A percentile compares a stretch with the other conserved stretches of the same genome.
phyloP scores from a whole-genome alignment of 1,140 invertebrate genomes.

The Yoshiicerus persimilis region DNA sequence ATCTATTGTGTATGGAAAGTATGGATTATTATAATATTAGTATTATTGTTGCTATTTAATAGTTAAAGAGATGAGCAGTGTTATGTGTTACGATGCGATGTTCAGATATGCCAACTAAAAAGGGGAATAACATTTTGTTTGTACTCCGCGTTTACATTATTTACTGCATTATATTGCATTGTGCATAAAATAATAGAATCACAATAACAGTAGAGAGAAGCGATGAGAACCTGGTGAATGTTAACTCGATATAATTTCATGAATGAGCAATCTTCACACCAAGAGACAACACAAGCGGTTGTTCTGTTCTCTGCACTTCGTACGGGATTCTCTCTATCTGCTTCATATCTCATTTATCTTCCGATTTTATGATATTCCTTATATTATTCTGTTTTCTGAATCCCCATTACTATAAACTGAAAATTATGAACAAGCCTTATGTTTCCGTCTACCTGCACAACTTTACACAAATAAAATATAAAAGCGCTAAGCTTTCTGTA shows the following conservation, averaged over 20 bases:
- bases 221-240: neutral
- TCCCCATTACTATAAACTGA: too few species aligned
- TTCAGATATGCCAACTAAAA: neutral
- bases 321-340: neutral
- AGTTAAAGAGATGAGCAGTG: neutral
- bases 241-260: neutral
- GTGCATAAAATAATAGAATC: neutral
- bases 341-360: neutral
- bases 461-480: too few species aligned
- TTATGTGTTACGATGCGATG: neutral
- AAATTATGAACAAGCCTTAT: too few species aligned
- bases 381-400: too few species aligned
- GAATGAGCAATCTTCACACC: neutral
- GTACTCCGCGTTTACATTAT: too few species aligned
- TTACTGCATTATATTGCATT: too few species aligned
- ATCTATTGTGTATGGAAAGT: neutral
- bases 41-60: neutral
- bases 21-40: neutral
- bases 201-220: neutral
- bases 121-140: neutral
- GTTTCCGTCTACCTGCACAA: too few species aligned
- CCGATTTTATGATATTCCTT: neutral
- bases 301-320: neutral
- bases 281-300: neutral
- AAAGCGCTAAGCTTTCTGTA: neutral